These are phyloP conservation scores for Dendroctonus valens DNA, from an alignment of 1,140 invertebrate genomes.

Conservation along the genomic window DNA sequence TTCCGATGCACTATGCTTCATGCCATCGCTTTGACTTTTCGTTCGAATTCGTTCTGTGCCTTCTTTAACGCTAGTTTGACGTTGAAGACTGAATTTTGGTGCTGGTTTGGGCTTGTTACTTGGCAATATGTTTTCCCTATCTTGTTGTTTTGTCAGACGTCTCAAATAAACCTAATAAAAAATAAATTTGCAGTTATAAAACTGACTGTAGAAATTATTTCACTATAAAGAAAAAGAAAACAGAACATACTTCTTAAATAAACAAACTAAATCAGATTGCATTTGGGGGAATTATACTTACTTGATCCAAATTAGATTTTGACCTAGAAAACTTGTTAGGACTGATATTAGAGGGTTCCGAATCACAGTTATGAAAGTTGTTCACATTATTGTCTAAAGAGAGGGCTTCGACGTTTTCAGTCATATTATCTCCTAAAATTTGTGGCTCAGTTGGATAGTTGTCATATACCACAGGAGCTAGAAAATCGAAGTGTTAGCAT, in stretches of 20 bases:
- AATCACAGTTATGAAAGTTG: conserved; percentile 36
- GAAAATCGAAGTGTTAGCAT: conserved; percentile 3
- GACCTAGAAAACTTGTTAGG: conserved; percentile 46
- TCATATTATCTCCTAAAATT: conserved; percentile 38
- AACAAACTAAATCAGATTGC: not conserved
- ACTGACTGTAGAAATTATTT: too few relatives aligned
- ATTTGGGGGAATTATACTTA: not conserved
- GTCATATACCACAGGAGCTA: conserved; percentile 11
- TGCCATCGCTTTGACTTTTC: conserved; percentile 39
- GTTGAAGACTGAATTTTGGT: conserved; percentile 36
- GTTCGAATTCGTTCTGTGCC: conserved; percentile 36
- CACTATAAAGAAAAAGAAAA: too few relatives aligned
- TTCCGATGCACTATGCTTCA: conserved; percentile 49
- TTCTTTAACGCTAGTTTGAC: conserved; percentile 48
- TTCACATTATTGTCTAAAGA: conserved; percentile 47
- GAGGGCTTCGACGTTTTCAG: conserved; percentile 45
- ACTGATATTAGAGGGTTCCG: conserved; percentile 28
- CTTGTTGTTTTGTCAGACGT: conserved; percentile 39
- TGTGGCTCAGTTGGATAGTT: conserved; percentile 44
- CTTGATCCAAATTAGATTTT: conserved; percentile 50
- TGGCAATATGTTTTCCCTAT: conserved; percentile 42
- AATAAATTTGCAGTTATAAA: not conserved
- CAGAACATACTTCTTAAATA: too few relatives aligned
- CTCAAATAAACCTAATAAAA: conserved; percentile 36
- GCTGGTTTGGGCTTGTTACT: conserved; percentile 38